Conservation (phyloP, 2,888 invertebrate genomes). For the Nowickia ferox region DNA sequence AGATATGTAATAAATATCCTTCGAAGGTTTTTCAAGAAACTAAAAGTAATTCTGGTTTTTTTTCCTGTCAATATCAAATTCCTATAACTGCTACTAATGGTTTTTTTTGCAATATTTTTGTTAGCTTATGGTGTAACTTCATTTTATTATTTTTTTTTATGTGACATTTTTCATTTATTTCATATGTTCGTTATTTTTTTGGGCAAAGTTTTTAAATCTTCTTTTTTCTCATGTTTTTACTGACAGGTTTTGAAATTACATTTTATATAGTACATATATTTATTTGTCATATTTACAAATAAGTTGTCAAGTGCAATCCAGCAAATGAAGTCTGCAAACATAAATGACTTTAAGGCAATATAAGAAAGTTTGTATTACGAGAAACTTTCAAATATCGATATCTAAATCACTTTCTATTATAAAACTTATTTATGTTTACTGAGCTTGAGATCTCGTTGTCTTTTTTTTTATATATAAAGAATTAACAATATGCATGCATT, state of each 20-base stretch:
- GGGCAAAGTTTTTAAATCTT: slow-evolving; percentile 6
- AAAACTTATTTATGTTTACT: too few species aligned
- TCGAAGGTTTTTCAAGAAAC: neutral
- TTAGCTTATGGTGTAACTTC: slow-evolving; percentile 8
- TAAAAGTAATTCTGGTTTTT: neutral
- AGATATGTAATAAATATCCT: neutral
- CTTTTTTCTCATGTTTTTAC: neutral
- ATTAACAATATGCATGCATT: too few species aligned
- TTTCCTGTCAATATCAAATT: slow-evolving; percentile 1
- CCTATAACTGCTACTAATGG: neutral
- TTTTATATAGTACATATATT: neutral
- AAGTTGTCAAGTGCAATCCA: slow-evolving; percentile 35
- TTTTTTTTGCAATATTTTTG: slow-evolving; percentile 12
- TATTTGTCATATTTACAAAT: slow-evolving; percentile 50
- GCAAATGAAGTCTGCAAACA: slow-evolving; percentile 13
- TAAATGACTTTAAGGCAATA: slow-evolving; percentile 1
- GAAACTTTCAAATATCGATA: too few species aligned
- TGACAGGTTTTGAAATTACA: slow-evolving; percentile 32
- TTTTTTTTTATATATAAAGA: too few species aligned
- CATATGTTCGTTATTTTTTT: neutral
- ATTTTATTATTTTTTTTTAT: neutral
- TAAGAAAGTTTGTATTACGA: too few species aligned
- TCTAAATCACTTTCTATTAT: too few species aligned
- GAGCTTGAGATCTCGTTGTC: neutral
- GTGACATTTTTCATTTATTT: slow-evolving; percentile 11